These are phyloP conservation scores for Panthera uncia DNA, from an alignment of 2,113 vertebrate species.

Conservation along the genomic window DNA sequence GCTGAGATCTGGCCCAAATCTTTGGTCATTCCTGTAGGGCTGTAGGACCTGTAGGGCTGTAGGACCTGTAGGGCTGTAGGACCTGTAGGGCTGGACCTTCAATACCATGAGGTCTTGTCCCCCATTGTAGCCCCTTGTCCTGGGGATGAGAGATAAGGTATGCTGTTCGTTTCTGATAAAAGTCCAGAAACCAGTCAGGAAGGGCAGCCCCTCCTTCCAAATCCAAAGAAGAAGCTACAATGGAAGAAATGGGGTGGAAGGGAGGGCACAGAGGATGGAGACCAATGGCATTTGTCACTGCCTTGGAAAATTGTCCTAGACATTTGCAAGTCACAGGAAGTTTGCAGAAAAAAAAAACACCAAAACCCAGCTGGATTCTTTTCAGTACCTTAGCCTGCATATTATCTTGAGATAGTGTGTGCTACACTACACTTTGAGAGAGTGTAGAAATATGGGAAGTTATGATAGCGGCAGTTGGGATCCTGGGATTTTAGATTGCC, in stretches of 20 bases:
- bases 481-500: background rate
- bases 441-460: background rate
- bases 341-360: background rate
- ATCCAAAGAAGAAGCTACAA: background rate
- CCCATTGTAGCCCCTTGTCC: background rate
- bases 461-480: too few species aligned
- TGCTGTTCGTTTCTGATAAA: background rate
- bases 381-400: background rate
- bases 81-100: background rate
- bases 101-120: background rate
- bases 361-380: slow-evolving; percentile 41
- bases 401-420: slow-evolving; percentile 24
- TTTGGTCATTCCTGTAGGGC: background rate
- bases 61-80: background rate
- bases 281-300: background rate
- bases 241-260: background rate
- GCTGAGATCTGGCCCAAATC: background rate
- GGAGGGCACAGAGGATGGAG: background rate
- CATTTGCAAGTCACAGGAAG: slow-evolving; percentile 36
- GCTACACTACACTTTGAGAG: background rate
- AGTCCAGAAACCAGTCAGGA: background rate
- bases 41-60: background rate
- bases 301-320: background rate
- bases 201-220: background rate
- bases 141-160: background rate